phyloP scores from a whole-genome alignment of 2,888 invertebrate genomes.

The Rhagium mordax region DNA sequence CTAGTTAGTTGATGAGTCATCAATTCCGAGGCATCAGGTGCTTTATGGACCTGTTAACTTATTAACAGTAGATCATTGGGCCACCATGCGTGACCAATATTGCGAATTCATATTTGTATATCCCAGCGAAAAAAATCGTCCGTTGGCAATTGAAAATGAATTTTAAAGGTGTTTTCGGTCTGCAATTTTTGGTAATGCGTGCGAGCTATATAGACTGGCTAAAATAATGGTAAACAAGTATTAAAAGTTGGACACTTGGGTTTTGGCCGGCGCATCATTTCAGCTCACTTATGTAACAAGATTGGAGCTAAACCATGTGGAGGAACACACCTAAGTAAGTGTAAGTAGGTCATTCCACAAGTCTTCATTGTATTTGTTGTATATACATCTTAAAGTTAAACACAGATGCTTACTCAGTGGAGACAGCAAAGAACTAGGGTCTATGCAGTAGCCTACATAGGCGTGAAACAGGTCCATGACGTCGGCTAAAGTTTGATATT shows the following conservation, averaged over 20 bases:
- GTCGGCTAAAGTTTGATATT: constrained; percentile 83
- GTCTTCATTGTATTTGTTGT: constrained; percentile 12
- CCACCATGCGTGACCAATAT: no score
- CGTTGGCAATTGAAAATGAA: no score
- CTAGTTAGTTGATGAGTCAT: no score
- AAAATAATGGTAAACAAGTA: not conserved
- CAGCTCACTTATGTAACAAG: not conserved
- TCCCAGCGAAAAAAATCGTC: no score
- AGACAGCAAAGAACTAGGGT: constrained; percentile 88
- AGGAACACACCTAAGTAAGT: not conserved
- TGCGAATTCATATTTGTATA: no score
- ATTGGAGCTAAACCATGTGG: constrained; percentile 3
- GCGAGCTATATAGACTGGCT: no score
- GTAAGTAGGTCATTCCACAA: constrained; percentile 9
- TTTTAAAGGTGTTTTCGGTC: no score
- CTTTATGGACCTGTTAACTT: no score
- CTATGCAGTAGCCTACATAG: constrained; percentile 95
- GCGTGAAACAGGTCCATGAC: constrained; percentile 96
- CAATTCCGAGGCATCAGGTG: no score
- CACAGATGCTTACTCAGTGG: constrained; percentile 84
- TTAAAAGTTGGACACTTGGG: not conserved
- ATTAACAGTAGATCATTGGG: no score
- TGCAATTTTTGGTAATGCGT: no score
- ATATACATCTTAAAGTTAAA: constrained; percentile 16
- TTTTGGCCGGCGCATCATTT: not conserved